Evolutionary conservation across 2,113 vertebrate genomes (phyloP), one percentile per base, ranked within the genome.

Genomic region (Acinonyx jubatus): DNA sequence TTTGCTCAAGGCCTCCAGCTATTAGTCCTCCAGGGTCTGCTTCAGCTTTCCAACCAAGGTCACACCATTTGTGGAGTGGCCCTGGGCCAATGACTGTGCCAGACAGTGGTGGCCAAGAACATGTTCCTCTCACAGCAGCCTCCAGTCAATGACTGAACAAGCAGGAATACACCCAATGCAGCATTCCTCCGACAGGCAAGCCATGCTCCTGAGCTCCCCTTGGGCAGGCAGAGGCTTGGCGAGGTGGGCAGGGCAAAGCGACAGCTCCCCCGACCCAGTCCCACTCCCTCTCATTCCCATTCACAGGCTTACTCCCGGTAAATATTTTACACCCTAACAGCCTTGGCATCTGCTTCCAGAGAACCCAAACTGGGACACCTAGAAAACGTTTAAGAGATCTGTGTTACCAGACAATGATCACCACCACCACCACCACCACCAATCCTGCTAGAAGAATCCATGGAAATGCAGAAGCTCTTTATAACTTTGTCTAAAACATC

Each of bases 111-210:
- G 50, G 63, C 84, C 33, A 65, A 33, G 16, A 88, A 16, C 69
- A 88, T 2, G n/a, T 52, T 90, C 50, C 66, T 23, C 19, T 84
- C 11, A 13, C 16, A 79, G 38, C 57, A 92, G 80, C 29, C 10
- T 81, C 79, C 48, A 69, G n/a, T 29, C 92, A 84, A 33, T 16
- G 23, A 41, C 38, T 76, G 50, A 88, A 63, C 25, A 76, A 66
- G 36, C 57, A 55, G 14, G 19, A 7, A 19, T 1, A 11, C 1
- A 69, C 11, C 41, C 9, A 63, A 19, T 0, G 0, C 0, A 16
- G 23, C 33, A 33, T 19, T 10, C n/a, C 31, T 83, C 31, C 0
- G 7, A 3, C 4, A 1, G 18, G 41, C 74, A 84, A 33, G 36
- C 61, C 38, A 19, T 36, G 21, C n/a, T 79, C 48, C n/a, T 6